A percentile compares a stretch with the other conserved stretches of the same genome.
These are phyloP conservation scores for Orchesella flavescens DNA, from an alignment of 2,888 invertebrate species.

Conservation along the genomic window DNA sequence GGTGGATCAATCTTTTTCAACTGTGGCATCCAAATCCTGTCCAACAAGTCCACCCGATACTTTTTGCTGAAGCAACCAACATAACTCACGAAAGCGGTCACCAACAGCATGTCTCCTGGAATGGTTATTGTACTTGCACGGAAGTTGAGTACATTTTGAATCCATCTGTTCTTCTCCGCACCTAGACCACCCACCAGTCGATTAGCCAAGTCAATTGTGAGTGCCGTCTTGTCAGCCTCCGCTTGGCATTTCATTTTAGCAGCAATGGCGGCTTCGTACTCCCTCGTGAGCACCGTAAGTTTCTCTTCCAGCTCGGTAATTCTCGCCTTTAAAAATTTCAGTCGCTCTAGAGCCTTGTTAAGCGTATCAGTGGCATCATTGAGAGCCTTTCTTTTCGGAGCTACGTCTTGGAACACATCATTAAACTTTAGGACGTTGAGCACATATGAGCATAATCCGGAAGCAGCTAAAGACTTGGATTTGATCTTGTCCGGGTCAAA, in stretches of 20 bases:
- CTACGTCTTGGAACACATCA: constrained; percentile 87
- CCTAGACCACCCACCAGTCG: constrained; percentile 94
- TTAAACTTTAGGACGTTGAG: constrained; percentile 85
- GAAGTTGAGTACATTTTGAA: constrained; percentile 85
- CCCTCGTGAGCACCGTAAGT: constrained; percentile 88
- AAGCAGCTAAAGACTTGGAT: constrained; percentile 94
- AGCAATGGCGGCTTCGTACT: constrained; percentile 92
- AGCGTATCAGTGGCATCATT: constrained; percentile 94
- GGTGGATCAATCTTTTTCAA: constrained; percentile 87
- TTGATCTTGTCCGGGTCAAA: constrained; percentile 95
- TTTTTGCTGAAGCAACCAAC: constrained; percentile 97
- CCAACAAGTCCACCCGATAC: constrained; percentile 88
- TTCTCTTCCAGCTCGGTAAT: constrained; percentile 94
- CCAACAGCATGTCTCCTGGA: constrained; percentile 92
- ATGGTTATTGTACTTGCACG: constrained; percentile 80
- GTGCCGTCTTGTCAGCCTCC: constrained; percentile 95
- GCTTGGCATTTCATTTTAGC: constrained; percentile 93
- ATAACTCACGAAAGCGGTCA: constrained; percentile 96
- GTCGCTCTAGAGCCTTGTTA: constrained; percentile 90
- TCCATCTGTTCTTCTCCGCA: constrained; percentile 97
- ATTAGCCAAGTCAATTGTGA: constrained; percentile 93
- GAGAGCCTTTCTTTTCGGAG: constrained; percentile 93
- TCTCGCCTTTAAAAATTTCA: constrained; percentile 84
- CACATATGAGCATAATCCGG: constrained; percentile 96
- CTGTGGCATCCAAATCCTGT: constrained; percentile 91